Conservation (phyloP, 2,888 invertebrate genomes). For the Antheraea yamamai region DNA sequence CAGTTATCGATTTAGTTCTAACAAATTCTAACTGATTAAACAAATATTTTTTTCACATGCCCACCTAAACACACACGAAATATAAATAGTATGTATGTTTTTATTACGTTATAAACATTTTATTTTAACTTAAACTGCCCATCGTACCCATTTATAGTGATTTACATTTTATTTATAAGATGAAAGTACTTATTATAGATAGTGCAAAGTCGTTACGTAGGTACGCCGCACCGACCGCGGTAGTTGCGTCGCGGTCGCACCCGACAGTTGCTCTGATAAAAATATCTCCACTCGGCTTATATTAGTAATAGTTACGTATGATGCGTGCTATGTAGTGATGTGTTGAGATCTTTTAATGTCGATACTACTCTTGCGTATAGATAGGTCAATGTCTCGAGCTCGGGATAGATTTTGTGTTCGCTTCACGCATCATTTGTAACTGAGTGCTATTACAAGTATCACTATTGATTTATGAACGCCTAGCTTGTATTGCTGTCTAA, state of each 20-base stretch:
- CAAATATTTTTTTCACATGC: background rate
- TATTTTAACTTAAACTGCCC: background rate
- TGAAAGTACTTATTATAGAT: conserved; percentile 21
- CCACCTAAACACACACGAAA: background rate
- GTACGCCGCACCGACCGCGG: conserved; percentile 44
- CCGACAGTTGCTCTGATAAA: conserved; percentile 67
- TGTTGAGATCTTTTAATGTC: conserved; percentile 42
- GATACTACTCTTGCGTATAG: conserved; percentile 56
- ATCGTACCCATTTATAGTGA: background rate
- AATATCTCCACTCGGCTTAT: conserved; percentile 66
- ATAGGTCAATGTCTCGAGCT: conserved; percentile 76
- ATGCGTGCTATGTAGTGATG: conserved; percentile 34
- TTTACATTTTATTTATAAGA: conserved; percentile 7
- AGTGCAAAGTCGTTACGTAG: conserved; percentile 23
- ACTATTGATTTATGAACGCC: background rate
- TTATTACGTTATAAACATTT: background rate
- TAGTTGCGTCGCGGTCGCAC: conserved; percentile 59
- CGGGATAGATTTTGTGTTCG: conserved; percentile 16
- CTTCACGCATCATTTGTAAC: conserved; percentile 7
- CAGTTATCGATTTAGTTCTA: background rate
- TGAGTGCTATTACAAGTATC: background rate
- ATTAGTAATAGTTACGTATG: conserved; percentile 47
- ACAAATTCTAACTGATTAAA: background rate
- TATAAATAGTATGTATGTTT: background rate
- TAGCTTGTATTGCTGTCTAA: background rate